Evolutionary conservation across 2,113 vertebrate species (phyloP).

Genomic region (Trogon surrucura): DNA sequence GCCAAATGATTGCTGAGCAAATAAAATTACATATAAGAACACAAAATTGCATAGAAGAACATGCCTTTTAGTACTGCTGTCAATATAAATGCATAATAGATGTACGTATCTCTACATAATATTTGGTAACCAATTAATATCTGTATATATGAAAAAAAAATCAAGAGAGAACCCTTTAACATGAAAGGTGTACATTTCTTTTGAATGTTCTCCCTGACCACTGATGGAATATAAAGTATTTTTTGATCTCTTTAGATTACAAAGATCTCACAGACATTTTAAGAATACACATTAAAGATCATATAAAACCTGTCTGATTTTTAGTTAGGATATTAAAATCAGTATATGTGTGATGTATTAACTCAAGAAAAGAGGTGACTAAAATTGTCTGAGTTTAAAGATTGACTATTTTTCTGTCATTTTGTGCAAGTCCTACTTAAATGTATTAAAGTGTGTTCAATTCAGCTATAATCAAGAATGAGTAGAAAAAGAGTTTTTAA

Average conservation of each 20-base stretch:
- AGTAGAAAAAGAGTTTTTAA: background rate
- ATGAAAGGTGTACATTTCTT: background rate
- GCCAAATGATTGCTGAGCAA: background rate
- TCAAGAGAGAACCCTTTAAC: background rate
- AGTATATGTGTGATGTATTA: background rate
- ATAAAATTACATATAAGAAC: background rate
- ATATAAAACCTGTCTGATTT: background rate
- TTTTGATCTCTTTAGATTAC: background rate
- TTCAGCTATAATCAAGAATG: background rate
- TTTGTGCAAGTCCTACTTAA: background rate
- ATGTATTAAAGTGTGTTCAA: background rate
- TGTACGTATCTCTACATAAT: background rate
- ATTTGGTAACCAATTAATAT: background rate
- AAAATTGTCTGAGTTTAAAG: background rate
- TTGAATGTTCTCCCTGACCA: background rate
- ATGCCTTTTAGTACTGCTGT: background rate
- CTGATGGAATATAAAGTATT: background rate
- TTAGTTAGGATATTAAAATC: background rate
- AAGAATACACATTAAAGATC: background rate
- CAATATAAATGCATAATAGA: background rate
- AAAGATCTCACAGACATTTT: background rate
- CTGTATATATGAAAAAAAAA: background rate
- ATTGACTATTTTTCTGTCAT: background rate
- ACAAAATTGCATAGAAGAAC: background rate
- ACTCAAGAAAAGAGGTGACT: background rate